Conservation (phyloP, 2,797 vertebrate species). For the Ctenosaura bakeri region DNA sequence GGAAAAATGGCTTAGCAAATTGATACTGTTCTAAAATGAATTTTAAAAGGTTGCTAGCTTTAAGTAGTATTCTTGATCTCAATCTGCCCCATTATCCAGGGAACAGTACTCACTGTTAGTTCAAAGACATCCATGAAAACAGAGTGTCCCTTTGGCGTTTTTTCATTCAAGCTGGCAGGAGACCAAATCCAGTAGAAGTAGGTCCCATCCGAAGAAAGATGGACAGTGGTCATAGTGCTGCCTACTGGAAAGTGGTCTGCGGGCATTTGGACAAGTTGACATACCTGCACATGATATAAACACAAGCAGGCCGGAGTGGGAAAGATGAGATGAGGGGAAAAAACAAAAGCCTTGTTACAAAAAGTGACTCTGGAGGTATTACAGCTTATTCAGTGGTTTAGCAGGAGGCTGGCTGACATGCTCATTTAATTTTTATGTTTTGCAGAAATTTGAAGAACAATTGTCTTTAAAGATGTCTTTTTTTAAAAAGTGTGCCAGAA, state of each 20-base stretch:
- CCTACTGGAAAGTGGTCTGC: conserved; percentile 94
- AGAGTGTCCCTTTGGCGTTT: conserved; percentile 98
- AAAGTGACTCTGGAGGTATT: conserved; percentile 56
- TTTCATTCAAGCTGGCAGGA: conserved; percentile 96
- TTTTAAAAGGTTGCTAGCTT: neutral
- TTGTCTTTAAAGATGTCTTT: neutral
- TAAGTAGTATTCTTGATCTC: neutral
- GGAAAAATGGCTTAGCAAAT: neutral
- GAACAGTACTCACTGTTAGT: conserved; percentile 84
- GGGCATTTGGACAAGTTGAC: conserved; percentile 94
- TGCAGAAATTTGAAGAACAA: neutral
- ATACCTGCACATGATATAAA: conserved; percentile 83
- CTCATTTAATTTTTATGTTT: conserved; percentile 14
- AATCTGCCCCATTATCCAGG: neutral
- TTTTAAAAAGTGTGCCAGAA: neutral
- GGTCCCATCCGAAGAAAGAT: conserved; percentile 96
- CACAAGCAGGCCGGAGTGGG: neutral
- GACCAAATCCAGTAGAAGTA: conserved; percentile 99
- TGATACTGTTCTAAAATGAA: neutral
- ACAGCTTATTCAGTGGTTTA: neutral
- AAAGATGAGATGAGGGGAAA: conserved; percentile 4
- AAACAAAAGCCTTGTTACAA: neutral
- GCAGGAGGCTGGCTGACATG: neutral
- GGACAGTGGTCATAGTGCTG: conserved; percentile 96
- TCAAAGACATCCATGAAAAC: conserved; percentile 99